Base-by-base conservation (phyloP, 2,888 invertebrate genomes). In the Zhengitettix transpicula region DNA sequence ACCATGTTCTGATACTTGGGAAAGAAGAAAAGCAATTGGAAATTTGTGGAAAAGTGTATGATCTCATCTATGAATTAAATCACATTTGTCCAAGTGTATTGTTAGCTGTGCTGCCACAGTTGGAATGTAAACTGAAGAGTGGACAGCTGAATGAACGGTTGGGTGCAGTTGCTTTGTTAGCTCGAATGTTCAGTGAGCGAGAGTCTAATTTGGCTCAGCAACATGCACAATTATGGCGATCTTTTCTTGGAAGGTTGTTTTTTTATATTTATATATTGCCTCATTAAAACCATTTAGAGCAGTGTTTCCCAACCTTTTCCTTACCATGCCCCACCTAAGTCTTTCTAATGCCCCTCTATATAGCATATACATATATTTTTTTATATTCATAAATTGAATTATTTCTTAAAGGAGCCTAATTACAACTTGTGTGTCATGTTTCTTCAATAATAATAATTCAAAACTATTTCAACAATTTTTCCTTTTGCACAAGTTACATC, bases 101-200 rank as follows among this genome's bases (percentile, higher is more conserved):
- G 60, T 75, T 87, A 53, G 84, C 93, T 9, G 93, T 96, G 17
- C 75, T 97, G 63, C 97, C 97, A 0, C 96, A 97, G 71, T 75
- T 98, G 57, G 97, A 97, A 71, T 95, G 95, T 74, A 98, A 97
- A 73, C 74, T 93, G 42, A 92, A 95, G 74, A 95, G 95, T 57
- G 85, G 89, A 14, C 87, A 88, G 66, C 94, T 95, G 72, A 80
- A 81, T 62, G 97, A 98, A 72, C 77, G 97, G 64, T 78, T 95
- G 63, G 85, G 85, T 62, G 94, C 93, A 0, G 92, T 93, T 3
- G 87, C 91, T 0, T 73, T 98, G 53, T 76, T 98, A 55, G 94
- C 96, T 0, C 81, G 94, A 69, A 96, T 98, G 95, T 98, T 98
- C 74, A 94, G 95, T 0, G 95, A 96, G 71, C 90, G 89, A 64